A percentile compares a stretch with the other conserved stretches of the same genome.
Evolutionary conservation across 2,888 invertebrate genomes (phyloP).

Genomic region (Ectemnius lituratus): DNA sequence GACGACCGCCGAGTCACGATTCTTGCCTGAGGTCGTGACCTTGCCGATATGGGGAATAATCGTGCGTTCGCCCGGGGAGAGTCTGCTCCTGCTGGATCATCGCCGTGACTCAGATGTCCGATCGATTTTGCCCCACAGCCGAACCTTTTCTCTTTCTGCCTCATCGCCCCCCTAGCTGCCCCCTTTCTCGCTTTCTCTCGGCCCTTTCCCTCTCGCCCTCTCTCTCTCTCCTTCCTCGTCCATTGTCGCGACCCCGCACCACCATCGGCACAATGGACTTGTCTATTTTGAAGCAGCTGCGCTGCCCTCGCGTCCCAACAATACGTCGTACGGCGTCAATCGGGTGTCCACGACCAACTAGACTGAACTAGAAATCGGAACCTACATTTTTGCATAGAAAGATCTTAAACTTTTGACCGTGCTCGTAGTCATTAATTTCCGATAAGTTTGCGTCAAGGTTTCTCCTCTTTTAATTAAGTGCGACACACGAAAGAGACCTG

Average conservation of each 20-base stretch:
- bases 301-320: slow-evolving; percentile 34
- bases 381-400: too few species aligned
- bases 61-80: slow-evolving; percentile 22
- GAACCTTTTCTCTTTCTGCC: slow-evolving; percentile 3
- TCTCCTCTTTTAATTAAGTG: too few species aligned
- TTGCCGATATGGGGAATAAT: slow-evolving; percentile 59
- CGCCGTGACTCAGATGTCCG: slow-evolving; percentile 47
- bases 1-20: slow-evolving; percentile 53
- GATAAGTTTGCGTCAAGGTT: too few species aligned
- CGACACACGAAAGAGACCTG: too few species aligned
- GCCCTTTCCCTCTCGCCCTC: slow-evolving; percentile 4
- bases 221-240: slow-evolving; percentile 7
- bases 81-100: slow-evolving; percentile 21
- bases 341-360: neutral
- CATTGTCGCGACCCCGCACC: slow-evolving; percentile 40
- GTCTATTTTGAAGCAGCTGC: slow-evolving; percentile 58
- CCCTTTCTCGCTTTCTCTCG: slow-evolving; percentile 4
- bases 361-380: too few species aligned
- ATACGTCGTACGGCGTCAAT: slow-evolving; percentile 4
- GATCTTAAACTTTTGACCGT: too few species aligned
- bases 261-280: slow-evolving; percentile 41
- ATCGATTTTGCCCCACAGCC: slow-evolving; percentile 50
- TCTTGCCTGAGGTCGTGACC: slow-evolving; percentile 59
- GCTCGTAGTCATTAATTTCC: too few species aligned
- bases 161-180: neutral